A percentile compares a stretch with the other conserved stretches of the same genome.
phyloP scores from a whole-genome alignment of 2,113 vertebrate species.

The Micronisus gabar region DNA sequence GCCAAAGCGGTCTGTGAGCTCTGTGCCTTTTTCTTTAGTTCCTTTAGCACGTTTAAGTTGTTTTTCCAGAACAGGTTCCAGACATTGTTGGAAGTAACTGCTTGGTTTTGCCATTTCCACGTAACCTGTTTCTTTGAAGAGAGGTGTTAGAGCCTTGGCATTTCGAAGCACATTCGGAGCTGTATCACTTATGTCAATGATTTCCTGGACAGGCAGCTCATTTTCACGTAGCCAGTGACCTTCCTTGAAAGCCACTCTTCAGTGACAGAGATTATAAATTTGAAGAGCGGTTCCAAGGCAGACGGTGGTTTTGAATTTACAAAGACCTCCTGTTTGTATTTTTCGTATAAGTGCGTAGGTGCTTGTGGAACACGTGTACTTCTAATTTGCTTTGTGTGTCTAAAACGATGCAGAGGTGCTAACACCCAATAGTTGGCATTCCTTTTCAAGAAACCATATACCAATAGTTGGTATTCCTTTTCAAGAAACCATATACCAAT shows the following conservation, averaged over 20 bases:
- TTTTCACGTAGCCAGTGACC: not conserved
- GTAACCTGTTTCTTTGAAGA: not conserved
- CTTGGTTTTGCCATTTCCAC: not conserved
- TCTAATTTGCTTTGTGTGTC: not conserved
- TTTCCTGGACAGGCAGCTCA: not conserved
- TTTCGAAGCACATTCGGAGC: not conserved
- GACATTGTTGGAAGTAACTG: fast-evolving
- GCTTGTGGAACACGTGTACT: not conserved
- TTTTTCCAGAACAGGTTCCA: not conserved
- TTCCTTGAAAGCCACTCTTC: not conserved
- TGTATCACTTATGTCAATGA: not conserved
- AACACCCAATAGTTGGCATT: fast-evolving
- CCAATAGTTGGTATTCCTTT: not conserved
- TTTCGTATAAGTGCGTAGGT: fast-evolving
- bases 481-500: fast-evolving
- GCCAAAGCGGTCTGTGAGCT: fast-evolving
- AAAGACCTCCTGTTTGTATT: not conserved
- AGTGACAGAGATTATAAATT: fast-evolving
- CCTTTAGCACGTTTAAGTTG: not conserved
- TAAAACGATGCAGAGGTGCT: not conserved
- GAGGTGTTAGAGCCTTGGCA: not conserved
- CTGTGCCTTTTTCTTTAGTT: not conserved
- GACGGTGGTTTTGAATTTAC: not conserved
- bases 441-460: not conserved
- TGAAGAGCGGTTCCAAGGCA: not conserved